Evolutionary conservation across 1,140 invertebrate species (phyloP).

Genomic region (Meloidogyne chitwoodi): DNA sequence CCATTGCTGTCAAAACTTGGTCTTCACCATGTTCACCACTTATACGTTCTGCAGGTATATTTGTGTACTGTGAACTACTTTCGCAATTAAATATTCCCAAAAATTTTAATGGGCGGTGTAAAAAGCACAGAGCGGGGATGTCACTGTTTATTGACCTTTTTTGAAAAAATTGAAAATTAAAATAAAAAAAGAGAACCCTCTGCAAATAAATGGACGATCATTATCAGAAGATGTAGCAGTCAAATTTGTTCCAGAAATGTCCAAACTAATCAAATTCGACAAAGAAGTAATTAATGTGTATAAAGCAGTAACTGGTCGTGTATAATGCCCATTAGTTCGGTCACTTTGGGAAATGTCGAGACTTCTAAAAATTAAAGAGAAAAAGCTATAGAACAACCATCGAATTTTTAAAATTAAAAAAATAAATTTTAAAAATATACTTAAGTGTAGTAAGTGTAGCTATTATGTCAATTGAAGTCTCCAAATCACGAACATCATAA

Average conservation of each 20-base stretch:
- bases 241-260: conserved; percentile 38
- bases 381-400: too few species aligned
- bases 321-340: conserved; percentile 23
- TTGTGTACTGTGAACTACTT: conserved; percentile 24
- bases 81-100: conserved; percentile 41
- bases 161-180: background rate
- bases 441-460: background rate
- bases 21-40: conserved; percentile 33
- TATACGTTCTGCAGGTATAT: conserved; percentile 30
- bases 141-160: conserved; percentile 22
- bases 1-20: conserved; percentile 28
- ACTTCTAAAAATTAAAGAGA: conserved; percentile 18
- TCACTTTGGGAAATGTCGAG: conserved; percentile 38
- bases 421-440: background rate
- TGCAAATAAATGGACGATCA: conserved; percentile 26
- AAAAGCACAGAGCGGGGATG: conserved; percentile 29
- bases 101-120: conserved; percentile 26
- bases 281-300: conserved; percentile 21
- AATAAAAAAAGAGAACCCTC: background rate
- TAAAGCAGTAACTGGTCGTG: conserved; percentile 28
- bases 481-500: conserved; percentile 32
- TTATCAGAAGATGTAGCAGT: conserved; percentile 25
- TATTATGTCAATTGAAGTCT: conserved; percentile 18
- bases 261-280: conserved; percentile 25
- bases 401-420: too few species aligned